These are phyloP conservation scores for Bombus pascuorum DNA, from an alignment of 1,140 invertebrate species.

Conservation along the genomic window DNA sequence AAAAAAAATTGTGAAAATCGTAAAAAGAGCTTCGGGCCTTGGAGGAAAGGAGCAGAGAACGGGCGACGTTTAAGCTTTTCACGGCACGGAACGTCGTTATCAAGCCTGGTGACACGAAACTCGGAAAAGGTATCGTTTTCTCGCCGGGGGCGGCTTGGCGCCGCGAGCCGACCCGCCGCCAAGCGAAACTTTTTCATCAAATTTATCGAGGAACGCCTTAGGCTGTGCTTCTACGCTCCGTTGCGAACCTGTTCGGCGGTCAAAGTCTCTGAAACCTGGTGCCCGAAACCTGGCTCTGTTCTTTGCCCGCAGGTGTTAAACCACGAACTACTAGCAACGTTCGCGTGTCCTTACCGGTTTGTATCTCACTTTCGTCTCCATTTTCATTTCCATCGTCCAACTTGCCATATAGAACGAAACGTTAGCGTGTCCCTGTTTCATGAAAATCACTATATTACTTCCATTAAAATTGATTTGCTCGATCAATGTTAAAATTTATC, in stretches of 20 bases:
- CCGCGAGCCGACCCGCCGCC: background rate
- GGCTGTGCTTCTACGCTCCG: conserved; percentile 26
- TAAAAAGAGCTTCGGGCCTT: background rate
- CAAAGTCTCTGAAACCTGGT: conserved; percentile 35
- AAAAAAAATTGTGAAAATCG: background rate
- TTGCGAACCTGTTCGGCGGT: conserved; percentile 17
- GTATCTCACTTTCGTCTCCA: background rate
- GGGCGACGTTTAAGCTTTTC: conserved; percentile 43
- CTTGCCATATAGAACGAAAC: background rate
- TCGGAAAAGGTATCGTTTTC: conserved; percentile 48
- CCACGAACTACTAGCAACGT: background rate
- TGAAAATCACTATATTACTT: background rate
- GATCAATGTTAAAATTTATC: background rate
- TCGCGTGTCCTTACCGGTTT: too few relatives aligned
- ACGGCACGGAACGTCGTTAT: conserved; percentile 46
- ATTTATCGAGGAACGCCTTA: conserved; percentile 47
- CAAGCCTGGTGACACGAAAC: conserved; percentile 33
- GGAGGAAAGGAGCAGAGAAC: background rate
- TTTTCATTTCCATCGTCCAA: background rate
- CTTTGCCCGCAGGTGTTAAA: conserved; percentile 21
- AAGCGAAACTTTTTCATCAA: conserved; percentile 52
- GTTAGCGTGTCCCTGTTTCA: background rate
- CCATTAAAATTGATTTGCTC: background rate
- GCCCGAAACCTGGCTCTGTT: background rate
- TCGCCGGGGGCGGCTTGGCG: background rate